Evolutionary conservation across 2,797 vertebrate species (phyloP).

Genomic region (Liparis tanakae): DNA sequence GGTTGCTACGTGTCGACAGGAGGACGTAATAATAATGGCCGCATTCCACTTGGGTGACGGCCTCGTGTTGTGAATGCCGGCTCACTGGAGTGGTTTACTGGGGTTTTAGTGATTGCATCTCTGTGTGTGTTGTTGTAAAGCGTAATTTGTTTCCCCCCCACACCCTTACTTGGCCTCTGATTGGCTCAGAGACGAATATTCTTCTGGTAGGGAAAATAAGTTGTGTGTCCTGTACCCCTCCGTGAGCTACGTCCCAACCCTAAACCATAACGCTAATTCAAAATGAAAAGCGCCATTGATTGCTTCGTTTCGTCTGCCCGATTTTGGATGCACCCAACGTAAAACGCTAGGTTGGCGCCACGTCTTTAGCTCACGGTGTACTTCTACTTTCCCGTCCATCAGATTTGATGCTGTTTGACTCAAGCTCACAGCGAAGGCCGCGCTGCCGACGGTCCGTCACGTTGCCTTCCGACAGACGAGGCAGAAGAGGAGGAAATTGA

Average conservation of each 20-base stretch:
- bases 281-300: neutral
- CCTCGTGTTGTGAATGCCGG: neutral
- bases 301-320: neutral
- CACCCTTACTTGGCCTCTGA: neutral
- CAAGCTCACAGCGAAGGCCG: slow-evolving; percentile 16
- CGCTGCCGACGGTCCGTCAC: slow-evolving; percentile 2
- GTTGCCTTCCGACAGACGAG: slow-evolving; percentile 46
- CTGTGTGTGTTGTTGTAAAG: neutral
- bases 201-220: neutral
- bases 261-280: neutral
- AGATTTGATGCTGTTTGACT: slow-evolving; percentile 43
- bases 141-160: too few species aligned
- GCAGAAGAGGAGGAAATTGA: slow-evolving; percentile 63
- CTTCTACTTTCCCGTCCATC: slow-evolving; percentile 53
- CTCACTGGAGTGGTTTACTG: neutral
- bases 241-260: neutral
- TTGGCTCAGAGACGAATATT: neutral
- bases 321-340: neutral
- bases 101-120: neutral
- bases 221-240: neutral
- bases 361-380: slow-evolving; percentile 27
- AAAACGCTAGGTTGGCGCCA: neutral
- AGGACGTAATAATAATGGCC: neutral
- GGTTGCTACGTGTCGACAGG: neutral
- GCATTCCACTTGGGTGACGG: neutral